Evolutionary conservation across 2,888 invertebrate species (phyloP), one percentile per base, ranked within the genome.

Genomic region (Apomyelois bistriatella): DNA sequence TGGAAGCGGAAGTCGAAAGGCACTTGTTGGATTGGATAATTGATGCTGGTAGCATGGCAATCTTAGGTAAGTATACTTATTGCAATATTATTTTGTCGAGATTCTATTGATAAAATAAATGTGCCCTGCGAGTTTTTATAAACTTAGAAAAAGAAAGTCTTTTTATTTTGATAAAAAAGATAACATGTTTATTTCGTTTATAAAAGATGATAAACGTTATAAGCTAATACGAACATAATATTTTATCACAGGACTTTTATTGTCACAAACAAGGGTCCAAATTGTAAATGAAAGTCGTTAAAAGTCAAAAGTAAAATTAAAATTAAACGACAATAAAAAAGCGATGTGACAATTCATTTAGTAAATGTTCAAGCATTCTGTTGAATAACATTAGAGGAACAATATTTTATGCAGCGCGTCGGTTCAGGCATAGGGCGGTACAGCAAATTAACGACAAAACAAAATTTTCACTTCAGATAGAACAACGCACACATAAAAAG

Each of bases 341-440:
- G 40, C 41, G 40, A 40, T 40, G 49, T 50, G 49, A 50, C 49
- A 50, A 50, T 50, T 38, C 49, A 50, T 73, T 75, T 68, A 66
- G 67, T 58, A 64, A 71, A 68, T 69, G 70, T 69, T 72, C 62
- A 62, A 72, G 72, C 67, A 66, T 68, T 68, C 61, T 65, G 68
- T 68, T 72, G 71, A 76, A 75, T 74, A 72, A 67, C 68, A 71
- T 75, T 75, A 76, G 66, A 60, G 58, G 62, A 65, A 70, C 66
- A 70, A 77, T 76, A 75, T 75, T 74, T 76, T 74, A 77, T 74
- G 74, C 74, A 76, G 73, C 60, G 67, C 48, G 30, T 40, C 49
- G 32, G 40, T 40, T 49, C 38, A 22, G 38, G 63, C 60, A 61
- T 58, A 58, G 57, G 56, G 51, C 54, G 60, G 55, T 47, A 57